Base-by-base conservation (phyloP, 2,888 invertebrate genomes). In the Leucophenga maculata region DNA sequence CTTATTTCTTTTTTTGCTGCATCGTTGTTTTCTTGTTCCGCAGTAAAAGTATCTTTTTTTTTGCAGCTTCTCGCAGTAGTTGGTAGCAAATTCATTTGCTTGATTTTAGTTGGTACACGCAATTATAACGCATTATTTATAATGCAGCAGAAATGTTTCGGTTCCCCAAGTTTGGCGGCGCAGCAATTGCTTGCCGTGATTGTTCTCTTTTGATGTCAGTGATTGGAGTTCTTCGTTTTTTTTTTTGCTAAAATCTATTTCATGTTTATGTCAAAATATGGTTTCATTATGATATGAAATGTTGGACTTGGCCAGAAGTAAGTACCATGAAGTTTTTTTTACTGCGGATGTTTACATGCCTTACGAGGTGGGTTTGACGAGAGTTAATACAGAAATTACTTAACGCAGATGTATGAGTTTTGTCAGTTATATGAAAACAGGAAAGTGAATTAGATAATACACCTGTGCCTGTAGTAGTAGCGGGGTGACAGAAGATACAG, bases 191-290 rank as follows among this genome's bases (percentile, higher is more conserved):
- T 52, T 20, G 50, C 26, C 44, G 14, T 44, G 31, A 4, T 48
- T 54, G 26, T 48, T 48, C 18, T 6, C n/a, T 31, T 60, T 74
- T 73, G 73, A 70, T 70, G 72, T 68, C 72, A 69, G 68, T 66
- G 46, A 71, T 71, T 65, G 70, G 65, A 71, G 71, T 71, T 71
- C 69, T 48, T 13, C 54, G 64, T 65, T 60, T 54, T 44, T 46
- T 26, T 65, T 67, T 48, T 54, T 48, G 69, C 64, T 77, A 75
- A 75, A 77, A 85, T 83, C 80, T 83, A 85, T 85, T 84, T 85
- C 84, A 85, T 84, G 85, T 85, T 83, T 83, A 82, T 80, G 80
- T 83, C 82, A 83, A 75, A 75, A 76, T 78, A 74, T 76, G 77
- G 73, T 76, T 73, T 78, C 79, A 80, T 82, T 85, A 83, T 75